A percentile compares a stretch with the other conserved stretches of the same genome.
These are phyloP conservation scores for Cetonia aurata DNA, from an alignment of 2,888 invertebrate genomes.

Conservation along the genomic window DNA sequence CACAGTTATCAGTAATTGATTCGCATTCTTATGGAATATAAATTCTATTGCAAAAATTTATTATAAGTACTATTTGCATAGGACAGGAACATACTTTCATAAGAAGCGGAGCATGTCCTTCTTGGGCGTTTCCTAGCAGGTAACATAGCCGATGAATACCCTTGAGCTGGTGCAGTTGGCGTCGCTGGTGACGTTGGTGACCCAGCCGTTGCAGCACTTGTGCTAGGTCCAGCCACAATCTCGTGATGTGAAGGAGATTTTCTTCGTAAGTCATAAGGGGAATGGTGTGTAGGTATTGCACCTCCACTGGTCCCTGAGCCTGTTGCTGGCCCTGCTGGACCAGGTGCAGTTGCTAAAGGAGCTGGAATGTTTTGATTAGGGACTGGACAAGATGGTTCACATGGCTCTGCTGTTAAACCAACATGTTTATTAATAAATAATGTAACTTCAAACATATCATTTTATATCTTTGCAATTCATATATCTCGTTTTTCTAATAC, in stretches of 20 bases:
- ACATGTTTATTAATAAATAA: slow-evolving; percentile 11
- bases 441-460: slow-evolving; percentile 18
- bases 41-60: neutral
- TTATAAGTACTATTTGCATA: neutral
- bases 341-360: slow-evolving; percentile 61
- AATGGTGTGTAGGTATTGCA: slow-evolving; percentile 78
- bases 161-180: slow-evolving; percentile 68
- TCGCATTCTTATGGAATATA: neutral
- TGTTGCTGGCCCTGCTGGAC: slow-evolving; percentile 63
- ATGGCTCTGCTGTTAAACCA: slow-evolving; percentile 74
- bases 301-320: slow-evolving; percentile 71
- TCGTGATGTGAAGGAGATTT: slow-evolving; percentile 83
- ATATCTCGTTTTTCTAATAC: no score
- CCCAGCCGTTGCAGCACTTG: slow-evolving; percentile 68
- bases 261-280: slow-evolving; percentile 90
- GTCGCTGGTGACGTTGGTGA: slow-evolving; percentile 68
- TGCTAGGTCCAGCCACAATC: slow-evolving; percentile 74
- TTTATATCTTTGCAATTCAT: no score
- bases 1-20: neutral
- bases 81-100: slow-evolving; percentile 60
- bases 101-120: slow-evolving; percentile 73
- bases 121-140: slow-evolving; percentile 89
- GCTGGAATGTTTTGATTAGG: slow-evolving; percentile 72
- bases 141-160: slow-evolving; percentile 74
- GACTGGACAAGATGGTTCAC: slow-evolving; percentile 82